phyloP scores from a whole-genome alignment of 2,888 invertebrate species.

The Trissolcus japonicus region DNA sequence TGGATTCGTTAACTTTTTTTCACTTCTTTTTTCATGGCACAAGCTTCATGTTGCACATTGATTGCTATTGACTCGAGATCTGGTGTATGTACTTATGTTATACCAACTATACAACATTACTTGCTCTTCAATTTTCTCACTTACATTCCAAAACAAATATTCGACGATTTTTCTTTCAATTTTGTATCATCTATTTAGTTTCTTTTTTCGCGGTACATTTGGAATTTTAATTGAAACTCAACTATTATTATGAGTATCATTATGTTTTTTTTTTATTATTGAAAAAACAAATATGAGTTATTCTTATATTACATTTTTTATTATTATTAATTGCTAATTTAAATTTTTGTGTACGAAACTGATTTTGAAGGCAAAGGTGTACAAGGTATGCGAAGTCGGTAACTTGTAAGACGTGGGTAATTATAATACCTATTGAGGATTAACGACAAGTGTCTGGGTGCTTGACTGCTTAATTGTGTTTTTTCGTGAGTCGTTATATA shows the following conservation, averaged over 20 bases:
- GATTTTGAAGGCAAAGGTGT: background rate
- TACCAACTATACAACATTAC: background rate
- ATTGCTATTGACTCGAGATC: constrained; percentile 24
- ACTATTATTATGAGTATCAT: too few relatives aligned
- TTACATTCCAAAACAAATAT: constrained; percentile 3
- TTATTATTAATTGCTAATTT: too few relatives aligned
- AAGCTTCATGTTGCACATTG: constrained; percentile 8
- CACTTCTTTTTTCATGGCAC: background rate
- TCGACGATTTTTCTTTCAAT: background rate
- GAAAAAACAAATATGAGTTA: too few relatives aligned
- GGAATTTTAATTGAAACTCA: too few relatives aligned
- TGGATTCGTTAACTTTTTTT: constrained; percentile 17
- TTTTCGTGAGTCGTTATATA: constrained; percentile 52
- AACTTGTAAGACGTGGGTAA: constrained; percentile 21
- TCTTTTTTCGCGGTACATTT: too few relatives aligned
- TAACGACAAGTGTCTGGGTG: constrained; percentile 38
- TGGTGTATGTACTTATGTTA: too few relatives aligned
- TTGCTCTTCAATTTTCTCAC: constrained; percentile 19
- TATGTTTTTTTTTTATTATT: too few relatives aligned
- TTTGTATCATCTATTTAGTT: background rate
- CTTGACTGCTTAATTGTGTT: constrained; percentile 50
- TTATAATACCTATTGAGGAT: constrained; percentile 36
- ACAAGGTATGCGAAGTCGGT: background rate
- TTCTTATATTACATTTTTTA: too few relatives aligned
- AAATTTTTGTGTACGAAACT: too few relatives aligned